Conservation (phyloP, 2,797 vertebrate genomes). For the Sparidentex hasta region DNA sequence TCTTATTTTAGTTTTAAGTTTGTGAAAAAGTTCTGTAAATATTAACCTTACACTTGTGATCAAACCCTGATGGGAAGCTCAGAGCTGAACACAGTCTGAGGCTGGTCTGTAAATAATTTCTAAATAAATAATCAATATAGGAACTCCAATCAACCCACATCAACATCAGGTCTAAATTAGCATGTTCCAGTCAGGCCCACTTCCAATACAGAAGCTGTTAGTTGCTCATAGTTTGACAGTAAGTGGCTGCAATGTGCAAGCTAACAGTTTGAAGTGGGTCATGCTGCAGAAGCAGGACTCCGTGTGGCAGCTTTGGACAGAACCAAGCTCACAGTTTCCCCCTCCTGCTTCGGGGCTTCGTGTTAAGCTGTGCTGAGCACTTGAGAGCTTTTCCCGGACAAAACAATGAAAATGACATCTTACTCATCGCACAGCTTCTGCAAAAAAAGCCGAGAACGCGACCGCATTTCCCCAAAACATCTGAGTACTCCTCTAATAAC, state of each 20-base stretch:
- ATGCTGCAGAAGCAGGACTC: not conserved
- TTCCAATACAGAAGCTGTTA: too few relatives aligned
- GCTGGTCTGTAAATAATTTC: too few relatives aligned
- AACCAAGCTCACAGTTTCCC: not conserved
- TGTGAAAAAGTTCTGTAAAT: too few relatives aligned
- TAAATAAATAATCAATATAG: too few relatives aligned
- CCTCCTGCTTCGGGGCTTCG: not conserved
- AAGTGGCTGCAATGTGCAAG: not conserved
- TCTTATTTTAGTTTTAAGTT: too few relatives aligned
- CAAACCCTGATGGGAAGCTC: too few relatives aligned
- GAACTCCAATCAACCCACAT: too few relatives aligned
- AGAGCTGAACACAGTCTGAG: too few relatives aligned
- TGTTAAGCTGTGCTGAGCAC: not conserved
- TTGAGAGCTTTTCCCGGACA: not conserved
- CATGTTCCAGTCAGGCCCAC: too few relatives aligned
- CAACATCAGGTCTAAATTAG: too few relatives aligned
- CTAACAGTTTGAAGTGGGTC: not conserved
- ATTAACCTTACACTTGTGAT: too few relatives aligned
- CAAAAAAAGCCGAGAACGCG: not conserved
- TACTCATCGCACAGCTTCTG: not conserved
- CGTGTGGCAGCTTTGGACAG: not conserved
- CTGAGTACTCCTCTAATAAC: slow-evolving; percentile 18
- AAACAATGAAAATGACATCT: not conserved
- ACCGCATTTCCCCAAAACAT: not conserved
- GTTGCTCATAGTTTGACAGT: not conserved